Percentiles rank a stretch among this genome's conserved stretches.
Conservation (phyloP, 2,113 vertebrate species). For the Myiozetetes cayanensis region DNA sequence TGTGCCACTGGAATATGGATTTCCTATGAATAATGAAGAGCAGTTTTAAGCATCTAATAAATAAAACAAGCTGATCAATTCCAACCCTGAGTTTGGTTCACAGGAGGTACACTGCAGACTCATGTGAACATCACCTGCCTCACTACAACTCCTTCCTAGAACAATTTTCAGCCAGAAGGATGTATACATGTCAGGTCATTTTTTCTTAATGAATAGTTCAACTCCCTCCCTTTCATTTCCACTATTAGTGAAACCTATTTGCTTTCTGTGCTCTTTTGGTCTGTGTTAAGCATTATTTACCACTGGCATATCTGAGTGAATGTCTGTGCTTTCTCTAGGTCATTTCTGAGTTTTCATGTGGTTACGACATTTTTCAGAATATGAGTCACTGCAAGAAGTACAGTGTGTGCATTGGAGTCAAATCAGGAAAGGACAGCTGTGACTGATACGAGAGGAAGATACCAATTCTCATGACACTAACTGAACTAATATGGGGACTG, state of each 20-base stretch:
- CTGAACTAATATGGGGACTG: conserved; percentile 33
- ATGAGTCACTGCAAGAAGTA: conserved; percentile 24
- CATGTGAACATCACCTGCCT: not conserved
- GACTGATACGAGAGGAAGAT: not conserved
- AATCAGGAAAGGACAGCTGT: conserved; percentile 26
- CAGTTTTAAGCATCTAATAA: not conserved
- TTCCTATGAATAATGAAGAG: not conserved
- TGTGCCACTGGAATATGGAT: not conserved
- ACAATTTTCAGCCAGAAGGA: not conserved
- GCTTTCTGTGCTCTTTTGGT: not conserved
- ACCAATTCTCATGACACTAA: conserved; percentile 50
- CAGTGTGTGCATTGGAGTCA: not conserved
- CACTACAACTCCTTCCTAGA: not conserved
- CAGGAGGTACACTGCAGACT: not conserved
- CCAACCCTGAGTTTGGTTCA: not conserved
- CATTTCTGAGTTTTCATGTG: conserved; percentile 13
- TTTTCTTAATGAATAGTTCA: not conserved
- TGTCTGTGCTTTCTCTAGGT: conserved; percentile 1
- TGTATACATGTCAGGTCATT: not conserved
- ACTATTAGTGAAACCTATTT: not conserved
- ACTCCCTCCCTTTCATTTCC: not conserved
- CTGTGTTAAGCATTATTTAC: not conserved
- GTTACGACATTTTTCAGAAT: not conserved
- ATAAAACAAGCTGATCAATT: not conserved
- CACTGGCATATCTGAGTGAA: not conserved